phyloP scores from a whole-genome alignment of 1,140 invertebrate species.

The Steinernema feltiae region DNA sequence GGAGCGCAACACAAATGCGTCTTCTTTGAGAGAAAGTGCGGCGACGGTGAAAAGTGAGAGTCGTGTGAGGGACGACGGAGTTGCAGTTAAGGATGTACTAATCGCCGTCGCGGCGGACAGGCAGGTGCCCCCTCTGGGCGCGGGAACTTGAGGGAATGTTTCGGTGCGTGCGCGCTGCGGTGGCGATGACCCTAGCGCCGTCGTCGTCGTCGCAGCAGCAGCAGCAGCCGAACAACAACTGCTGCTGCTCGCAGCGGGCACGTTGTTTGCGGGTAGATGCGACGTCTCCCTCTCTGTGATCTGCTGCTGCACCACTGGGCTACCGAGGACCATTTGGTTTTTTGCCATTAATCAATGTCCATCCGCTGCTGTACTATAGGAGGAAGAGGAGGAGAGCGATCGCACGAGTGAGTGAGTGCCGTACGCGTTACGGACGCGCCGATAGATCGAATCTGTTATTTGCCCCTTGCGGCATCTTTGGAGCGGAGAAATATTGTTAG shows the following conservation, averaged over 20 bases:
- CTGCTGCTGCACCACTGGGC: too few species aligned
- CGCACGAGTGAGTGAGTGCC: neutral
- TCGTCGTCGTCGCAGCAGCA: too few species aligned
- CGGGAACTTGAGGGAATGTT: neutral
- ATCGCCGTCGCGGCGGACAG: neutral
- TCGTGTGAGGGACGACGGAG: too few species aligned
- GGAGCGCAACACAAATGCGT: neutral
- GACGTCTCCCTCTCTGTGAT: too few species aligned
- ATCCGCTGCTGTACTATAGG: neutral
- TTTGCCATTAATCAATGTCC: constrained; percentile 12
- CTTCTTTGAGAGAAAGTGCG: too few species aligned
- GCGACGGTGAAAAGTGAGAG: neutral
- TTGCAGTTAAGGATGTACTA: neutral
- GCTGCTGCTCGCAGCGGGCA: neutral
- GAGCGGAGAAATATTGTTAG: too few species aligned
- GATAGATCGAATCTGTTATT: too few species aligned
- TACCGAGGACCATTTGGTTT: neutral
- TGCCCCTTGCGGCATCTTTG: too few species aligned
- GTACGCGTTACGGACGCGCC: constrained; percentile 14
- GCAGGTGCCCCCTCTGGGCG: neutral
- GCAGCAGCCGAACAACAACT: neutral
- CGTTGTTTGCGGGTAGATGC: neutral
- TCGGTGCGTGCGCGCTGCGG: neutral
- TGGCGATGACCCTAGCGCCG: too few species aligned
- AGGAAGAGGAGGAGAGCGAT: too few species aligned